These are phyloP conservation scores for Atopsyche davidsoni DNA, from an alignment of 1,140 invertebrate genomes.

Conservation along the genomic window DNA sequence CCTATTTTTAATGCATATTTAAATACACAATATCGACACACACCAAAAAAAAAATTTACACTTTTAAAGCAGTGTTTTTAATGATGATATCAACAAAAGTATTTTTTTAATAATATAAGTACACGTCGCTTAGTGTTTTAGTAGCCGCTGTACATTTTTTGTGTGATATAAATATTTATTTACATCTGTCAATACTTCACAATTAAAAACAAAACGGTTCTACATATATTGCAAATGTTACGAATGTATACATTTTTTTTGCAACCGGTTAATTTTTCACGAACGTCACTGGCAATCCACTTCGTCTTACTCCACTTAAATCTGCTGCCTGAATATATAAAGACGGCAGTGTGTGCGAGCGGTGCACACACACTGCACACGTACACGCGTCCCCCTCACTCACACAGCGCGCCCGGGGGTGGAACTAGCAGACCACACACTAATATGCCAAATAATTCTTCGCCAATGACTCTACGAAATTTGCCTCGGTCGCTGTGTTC, in stretches of 20 bases:
- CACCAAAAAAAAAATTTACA: no score
- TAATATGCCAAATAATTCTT: slow-evolving; percentile 30
- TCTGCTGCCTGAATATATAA: slow-evolving; percentile 15
- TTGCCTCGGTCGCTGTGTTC: slow-evolving; percentile 17
- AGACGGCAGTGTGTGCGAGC: background rate
- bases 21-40: no score
- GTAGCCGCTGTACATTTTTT: no score
- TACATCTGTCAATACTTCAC: background rate
- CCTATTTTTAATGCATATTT: no score
- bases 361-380: background rate
- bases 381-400: background rate
- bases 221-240: no score
- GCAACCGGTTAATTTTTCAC: no score
- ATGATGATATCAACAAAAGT: no score
- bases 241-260: no score
- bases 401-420: background rate
- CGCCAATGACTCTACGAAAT: slow-evolving; percentile 26
- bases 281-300: no score
- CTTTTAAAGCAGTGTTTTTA: no score
- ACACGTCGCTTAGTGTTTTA: background rate
- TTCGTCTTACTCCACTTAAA: slow-evolving; percentile 18
- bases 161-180: no score
- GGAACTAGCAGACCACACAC: slow-evolving; percentile 25
- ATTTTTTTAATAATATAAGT: background rate
- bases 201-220: background rate